A percentile compares a stretch with the other conserved stretches of the same genome.
Evolutionary conservation across 2,888 invertebrate genomes (phyloP).

Genomic region (Ceramica pisi): DNA sequence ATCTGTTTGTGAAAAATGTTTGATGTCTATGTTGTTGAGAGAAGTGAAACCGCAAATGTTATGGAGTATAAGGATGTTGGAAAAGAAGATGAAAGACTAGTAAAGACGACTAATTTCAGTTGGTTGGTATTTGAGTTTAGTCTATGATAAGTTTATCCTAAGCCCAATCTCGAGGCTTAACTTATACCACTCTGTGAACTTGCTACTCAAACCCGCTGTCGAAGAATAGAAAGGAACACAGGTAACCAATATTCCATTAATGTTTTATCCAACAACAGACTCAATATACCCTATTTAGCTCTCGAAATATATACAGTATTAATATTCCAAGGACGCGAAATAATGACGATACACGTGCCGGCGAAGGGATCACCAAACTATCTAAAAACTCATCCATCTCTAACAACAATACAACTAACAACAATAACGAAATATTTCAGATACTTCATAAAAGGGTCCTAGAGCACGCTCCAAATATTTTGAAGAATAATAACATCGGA

Average conservation of each 20-base stretch:
- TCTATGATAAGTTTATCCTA: neutral
- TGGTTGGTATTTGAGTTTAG: neutral
- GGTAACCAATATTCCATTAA: neutral
- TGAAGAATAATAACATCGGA: slow-evolving; percentile 60
- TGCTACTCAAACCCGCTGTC: no score
- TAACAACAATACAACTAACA: slow-evolving; percentile 43
- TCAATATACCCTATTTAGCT: neutral
- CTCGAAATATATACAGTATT: neutral
- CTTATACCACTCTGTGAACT: no score
- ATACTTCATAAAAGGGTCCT: slow-evolving; percentile 62
- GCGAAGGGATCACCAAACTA: slow-evolving; percentile 24
- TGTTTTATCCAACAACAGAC: neutral
- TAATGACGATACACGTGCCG: slow-evolving; percentile 34
- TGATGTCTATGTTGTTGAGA: neutral
- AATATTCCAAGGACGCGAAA: slow-evolving; percentile 12
- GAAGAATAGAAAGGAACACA: neutral
- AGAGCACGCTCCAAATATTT: slow-evolving; percentile 57
- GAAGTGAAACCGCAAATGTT: neutral
- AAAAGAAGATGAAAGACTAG: neutral
- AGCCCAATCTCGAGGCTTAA: neutral
- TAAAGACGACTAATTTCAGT: neutral
- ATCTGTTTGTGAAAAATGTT: neutral
- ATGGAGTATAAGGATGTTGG: neutral
- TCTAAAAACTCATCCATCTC: slow-evolving; percentile 29
- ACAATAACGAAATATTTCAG: slow-evolving; percentile 56